Evolutionary conservation across 2,888 invertebrate genomes (phyloP), one percentile per base, ranked within the genome.

Genomic region (Taenaris catops): DNA sequence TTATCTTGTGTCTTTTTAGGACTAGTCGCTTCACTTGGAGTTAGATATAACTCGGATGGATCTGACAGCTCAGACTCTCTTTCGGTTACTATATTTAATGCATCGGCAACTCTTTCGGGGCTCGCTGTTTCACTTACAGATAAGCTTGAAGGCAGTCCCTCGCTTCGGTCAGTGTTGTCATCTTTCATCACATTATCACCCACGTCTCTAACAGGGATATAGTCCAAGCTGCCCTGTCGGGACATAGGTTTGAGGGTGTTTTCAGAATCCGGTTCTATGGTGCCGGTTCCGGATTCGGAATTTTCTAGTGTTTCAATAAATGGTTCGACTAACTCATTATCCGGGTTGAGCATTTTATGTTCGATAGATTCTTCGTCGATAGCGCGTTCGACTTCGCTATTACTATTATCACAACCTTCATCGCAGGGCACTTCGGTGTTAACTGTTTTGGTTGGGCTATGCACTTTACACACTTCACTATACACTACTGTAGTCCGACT

Each of bases 41-140:
- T 92, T 43, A 91, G 69, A 57, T 92, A 92, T 38, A 91, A 80
- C 56, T 93, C 92, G 26, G 92, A 92, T 44, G 89, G 88, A 63
- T 93, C 92, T 47, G 91, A 92, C 28, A 92, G 87, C 41, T 89
- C 87, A 19, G 90, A 83, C 66, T 91, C 91, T 46, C 88, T 84
- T 54, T 91, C 87, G 8, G 81, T 54, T 9, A 56, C 53, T 5
- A 78, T 52, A 46, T 74, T 71, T 11, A 73, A 62, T 25, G 59
- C 66, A 46, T 79, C 78, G 1, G 83, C 75, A 4, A 76, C 63
- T 46, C 83, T 66, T 47, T 84, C 80, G 0, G 87, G 86, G 46
- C 86, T 87, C 1, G 86, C 78, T 1, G 86, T 80, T 50, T 86
- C 86, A 36, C 87, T 87, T 1, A 63, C 78, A 0, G 87, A 87